Conservation (phyloP, 2,888 invertebrate species). For the Lepas anatifera region DNA sequence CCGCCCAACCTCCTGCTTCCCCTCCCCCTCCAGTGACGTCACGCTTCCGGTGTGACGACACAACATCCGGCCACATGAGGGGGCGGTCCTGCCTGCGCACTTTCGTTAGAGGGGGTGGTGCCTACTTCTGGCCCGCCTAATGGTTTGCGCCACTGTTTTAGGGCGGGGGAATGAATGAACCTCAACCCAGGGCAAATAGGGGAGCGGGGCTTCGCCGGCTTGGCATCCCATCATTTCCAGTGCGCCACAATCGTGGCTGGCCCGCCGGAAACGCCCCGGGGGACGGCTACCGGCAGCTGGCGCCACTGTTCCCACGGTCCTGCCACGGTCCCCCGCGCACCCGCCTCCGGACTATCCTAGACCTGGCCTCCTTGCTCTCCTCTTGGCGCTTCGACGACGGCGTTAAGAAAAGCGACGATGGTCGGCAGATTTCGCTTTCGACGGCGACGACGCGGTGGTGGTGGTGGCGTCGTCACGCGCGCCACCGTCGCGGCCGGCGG, state of each 20-base stretch:
- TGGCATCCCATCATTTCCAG: constrained; percentile 10
- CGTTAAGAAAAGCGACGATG: neutral
- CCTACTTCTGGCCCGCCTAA: no score
- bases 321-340: neutral
- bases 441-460: neutral
- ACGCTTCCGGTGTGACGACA: constrained; percentile 4
- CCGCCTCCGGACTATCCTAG: neutral
- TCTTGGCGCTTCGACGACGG: no score
- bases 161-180: neutral
- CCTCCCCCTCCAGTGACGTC: constrained; percentile 1
- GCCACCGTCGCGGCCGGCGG: no score
- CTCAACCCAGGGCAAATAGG: no score
- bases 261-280: constrained; percentile 12
- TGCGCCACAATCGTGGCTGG: constrained; percentile 15
- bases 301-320: neutral
- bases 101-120: no score
- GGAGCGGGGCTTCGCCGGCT: no score
- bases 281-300: constrained; percentile 16
- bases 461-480: neutral
- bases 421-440: neutral
- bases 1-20: no score
- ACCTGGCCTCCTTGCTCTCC: no score
- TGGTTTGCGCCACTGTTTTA: neutral
- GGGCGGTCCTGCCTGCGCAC: no score
- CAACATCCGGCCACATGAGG: constrained; percentile 7